phyloP scores from a whole-genome alignment of 2,888 invertebrate genomes.

The Drosophila ustulata region DNA sequence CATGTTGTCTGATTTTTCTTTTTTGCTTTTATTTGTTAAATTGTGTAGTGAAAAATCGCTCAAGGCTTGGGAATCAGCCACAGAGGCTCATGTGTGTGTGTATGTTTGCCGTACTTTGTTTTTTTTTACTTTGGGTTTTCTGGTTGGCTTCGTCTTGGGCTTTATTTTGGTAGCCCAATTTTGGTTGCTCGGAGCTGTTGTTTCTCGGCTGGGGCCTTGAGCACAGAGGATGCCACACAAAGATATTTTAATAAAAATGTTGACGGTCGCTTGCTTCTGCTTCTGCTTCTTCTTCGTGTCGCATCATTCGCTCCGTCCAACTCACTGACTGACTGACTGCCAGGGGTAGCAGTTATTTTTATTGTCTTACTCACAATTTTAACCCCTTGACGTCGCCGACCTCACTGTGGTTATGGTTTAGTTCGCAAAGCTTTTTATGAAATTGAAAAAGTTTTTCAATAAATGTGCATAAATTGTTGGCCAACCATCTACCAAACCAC shows the following conservation, averaged over 20 bases:
- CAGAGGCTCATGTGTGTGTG: slow-evolving; percentile 37
- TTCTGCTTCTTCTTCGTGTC: not conserved
- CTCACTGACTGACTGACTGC: slow-evolving; percentile 2
- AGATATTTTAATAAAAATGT: slow-evolving; percentile 65
- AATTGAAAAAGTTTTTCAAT: slow-evolving; percentile 84
- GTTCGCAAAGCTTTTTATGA: slow-evolving; percentile 69
- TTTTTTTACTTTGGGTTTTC: slow-evolving; percentile 50
- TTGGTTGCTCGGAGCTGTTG: slow-evolving; percentile 61
- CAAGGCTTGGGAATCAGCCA: slow-evolving; percentile 55
- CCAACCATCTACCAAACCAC: slow-evolving; percentile 17
- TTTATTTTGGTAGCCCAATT: slow-evolving; percentile 76
- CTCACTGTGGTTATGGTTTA: slow-evolving; percentile 41
- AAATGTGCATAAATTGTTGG: slow-evolving; percentile 63
- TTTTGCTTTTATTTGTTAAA: slow-evolving; percentile 76
- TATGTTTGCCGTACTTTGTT: slow-evolving; percentile 18
- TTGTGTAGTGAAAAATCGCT: slow-evolving; percentile 78
- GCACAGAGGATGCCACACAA: slow-evolving; percentile 22
- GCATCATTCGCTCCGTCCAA: not conserved
- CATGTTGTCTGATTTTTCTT: slow-evolving; percentile 57
- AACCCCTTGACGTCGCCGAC: slow-evolving; percentile 61
- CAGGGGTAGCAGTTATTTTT: slow-evolving; percentile 37
- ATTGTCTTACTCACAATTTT: slow-evolving; percentile 62
- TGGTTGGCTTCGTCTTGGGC: slow-evolving; percentile 59
- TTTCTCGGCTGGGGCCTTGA: slow-evolving; percentile 54
- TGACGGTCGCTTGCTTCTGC: slow-evolving; percentile 22